phyloP scores from a whole-genome alignment of 1,140 invertebrate species.

The Hestina assimilis region DNA sequence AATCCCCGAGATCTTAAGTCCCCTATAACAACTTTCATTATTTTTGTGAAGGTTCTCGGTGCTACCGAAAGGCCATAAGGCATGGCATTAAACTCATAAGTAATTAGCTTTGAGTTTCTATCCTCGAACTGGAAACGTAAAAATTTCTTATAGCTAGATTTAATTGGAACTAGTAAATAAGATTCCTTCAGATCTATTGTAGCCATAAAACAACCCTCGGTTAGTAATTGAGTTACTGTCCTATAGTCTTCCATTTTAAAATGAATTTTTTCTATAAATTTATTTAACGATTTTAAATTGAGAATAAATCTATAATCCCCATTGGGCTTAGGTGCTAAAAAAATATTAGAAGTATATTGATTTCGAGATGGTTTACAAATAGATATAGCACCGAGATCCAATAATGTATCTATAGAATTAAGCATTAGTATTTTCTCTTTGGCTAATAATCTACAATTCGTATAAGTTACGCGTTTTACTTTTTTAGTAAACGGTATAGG shows the following conservation, averaged over 20 bases:
- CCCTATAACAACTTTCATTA: slow-evolving; percentile 18
- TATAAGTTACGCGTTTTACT: background rate
- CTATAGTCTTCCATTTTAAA: slow-evolving; percentile 40
- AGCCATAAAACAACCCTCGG: background rate
- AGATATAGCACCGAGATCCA: slow-evolving; percentile 11
- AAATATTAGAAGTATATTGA: slow-evolving; percentile 13
- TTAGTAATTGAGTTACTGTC: slow-evolving; percentile 25
- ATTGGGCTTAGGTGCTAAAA: slow-evolving; percentile 29
- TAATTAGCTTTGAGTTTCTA: too few species aligned
- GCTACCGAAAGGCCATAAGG: slow-evolving; percentile 10
- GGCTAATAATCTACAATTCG: background rate
- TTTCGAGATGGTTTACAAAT: background rate
- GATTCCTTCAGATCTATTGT: slow-evolving; percentile 30
- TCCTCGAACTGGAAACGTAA: too few species aligned
- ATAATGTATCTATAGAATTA: background rate
- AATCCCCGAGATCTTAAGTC: slow-evolving; percentile 2
- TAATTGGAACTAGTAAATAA: slow-evolving; percentile 21
- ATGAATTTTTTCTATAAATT: slow-evolving; percentile 20
- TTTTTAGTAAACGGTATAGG: background rate
- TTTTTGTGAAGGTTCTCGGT: slow-evolving; percentile 14
- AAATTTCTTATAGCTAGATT: too few species aligned
- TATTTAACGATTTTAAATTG: slow-evolving; percentile 32
- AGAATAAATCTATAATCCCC: slow-evolving; percentile 30
- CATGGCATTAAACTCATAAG: slow-evolving; percentile 11
- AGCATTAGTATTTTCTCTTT: background rate